Base-by-base conservation (phyloP, 2,113 vertebrate genomes). In the Corvus cornix region DNA sequence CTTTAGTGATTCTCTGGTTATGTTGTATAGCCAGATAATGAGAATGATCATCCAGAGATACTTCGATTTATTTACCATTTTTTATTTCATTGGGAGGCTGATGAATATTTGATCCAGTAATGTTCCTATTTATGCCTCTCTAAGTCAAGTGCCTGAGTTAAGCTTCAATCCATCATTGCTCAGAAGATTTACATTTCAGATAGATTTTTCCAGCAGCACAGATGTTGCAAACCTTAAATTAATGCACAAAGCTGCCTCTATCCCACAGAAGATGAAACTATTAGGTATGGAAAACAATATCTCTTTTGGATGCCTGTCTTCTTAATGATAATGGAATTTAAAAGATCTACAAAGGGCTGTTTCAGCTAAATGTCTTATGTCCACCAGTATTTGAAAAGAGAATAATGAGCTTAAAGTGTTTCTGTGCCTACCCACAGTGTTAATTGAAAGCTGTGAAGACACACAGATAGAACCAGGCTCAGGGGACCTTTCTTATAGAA, bases 401-500 rank as follows among this genome's bases (percentile, higher is more conserved):
- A 83, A 63, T 92, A 95, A 90, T 70, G 68, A 95, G 28, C 44
- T 56, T 35, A 21, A 92, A 90, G 56, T 80, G 56, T 90, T 94
- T 78, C 87, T 90, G 13, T 70, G 92, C 79, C 76, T 75, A 85
- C 88, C 68, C 1, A 0, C 48, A 53, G 35, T 67, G 76, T 95
- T 96, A 96, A 93, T 84, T 95, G 92, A 96, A 95, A 91, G 48
- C 64, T 88, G 48, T 78, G 53, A 89, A 80, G 88, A 86, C 64
- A 33, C 63, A 67, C 67, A 55, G 55, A 20, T 84, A 78, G 59
- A 95, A 88, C 14, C 35, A 88, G 60, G 30, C 86, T 90, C 80
- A 60, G 39, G 66, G 66, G 93, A 90, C 60, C 49, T 70, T 78
- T 80, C 76, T 56, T 84, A 31, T 0, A 77, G 39, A 90, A 91